Conservation (phyloP, 1,140 invertebrate genomes). For the Philaenus spumarius region DNA sequence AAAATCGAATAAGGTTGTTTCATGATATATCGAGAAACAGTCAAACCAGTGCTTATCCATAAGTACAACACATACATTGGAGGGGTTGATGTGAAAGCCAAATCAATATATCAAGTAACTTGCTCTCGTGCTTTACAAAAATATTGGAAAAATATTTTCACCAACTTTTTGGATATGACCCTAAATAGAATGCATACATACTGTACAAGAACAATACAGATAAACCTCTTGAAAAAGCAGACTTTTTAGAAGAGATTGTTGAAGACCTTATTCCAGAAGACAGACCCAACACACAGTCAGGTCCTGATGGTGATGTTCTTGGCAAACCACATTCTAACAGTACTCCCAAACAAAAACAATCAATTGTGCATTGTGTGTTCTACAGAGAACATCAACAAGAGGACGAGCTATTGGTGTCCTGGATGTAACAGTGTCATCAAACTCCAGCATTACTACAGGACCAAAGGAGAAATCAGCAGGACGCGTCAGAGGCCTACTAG, state of each 20-base stretch:
- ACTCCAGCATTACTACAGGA: too few species aligned
- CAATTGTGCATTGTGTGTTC: background rate
- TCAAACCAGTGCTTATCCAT: slow-evolving; percentile 9
- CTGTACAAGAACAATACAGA: too few species aligned
- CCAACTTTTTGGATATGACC: too few species aligned
- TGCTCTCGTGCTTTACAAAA: background rate
- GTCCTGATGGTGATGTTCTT: background rate
- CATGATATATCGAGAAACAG: background rate
- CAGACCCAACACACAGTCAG: too few species aligned
- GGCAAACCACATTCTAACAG: background rate
- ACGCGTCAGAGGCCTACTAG: too few species aligned
- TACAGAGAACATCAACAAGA: background rate
- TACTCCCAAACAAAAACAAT: background rate
- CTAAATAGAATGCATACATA: background rate
- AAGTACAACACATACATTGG: slow-evolving; percentile 4
- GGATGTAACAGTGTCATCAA: slow-evolving; percentile 2
- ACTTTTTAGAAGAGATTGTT: background rate
- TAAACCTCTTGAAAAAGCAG: background rate
- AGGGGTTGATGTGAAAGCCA: background rate
- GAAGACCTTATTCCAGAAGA: too few species aligned
- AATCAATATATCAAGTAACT: background rate
- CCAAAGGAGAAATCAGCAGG: too few species aligned
- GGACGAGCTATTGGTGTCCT: background rate
- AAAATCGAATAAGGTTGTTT: too few species aligned
- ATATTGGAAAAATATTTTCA: slow-evolving; percentile 10